Base-by-base conservation (phyloP, 2,888 invertebrate species). In the Boloria selene region DNA sequence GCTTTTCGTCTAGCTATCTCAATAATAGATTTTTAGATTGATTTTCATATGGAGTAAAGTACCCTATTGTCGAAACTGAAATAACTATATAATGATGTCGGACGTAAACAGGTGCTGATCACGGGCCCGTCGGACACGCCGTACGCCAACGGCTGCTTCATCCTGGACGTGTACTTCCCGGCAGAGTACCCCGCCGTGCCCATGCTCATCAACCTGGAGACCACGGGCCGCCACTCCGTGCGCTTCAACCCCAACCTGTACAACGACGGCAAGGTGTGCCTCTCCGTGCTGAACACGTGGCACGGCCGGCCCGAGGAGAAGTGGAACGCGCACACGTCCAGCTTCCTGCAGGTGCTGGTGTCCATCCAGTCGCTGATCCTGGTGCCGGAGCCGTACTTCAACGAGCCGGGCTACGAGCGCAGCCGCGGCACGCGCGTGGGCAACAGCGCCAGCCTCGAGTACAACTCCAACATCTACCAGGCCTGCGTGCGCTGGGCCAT, bases 401-500 rank as follows among this genome's bases (percentile, higher is more conserved):
- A 98, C 92, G 98, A 98, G 90, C 98, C 98, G 18, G 98, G 98
- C 62, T 98, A 97, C 90, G 98, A 98, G 90, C 94, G 97, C 76
- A 96, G 96, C 75, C 94, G 98, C 67, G 97, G 97, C 71, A 97
- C 98, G 47, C 95, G 96, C 69, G 95, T 96, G 22, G 98, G 98
- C 74, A 96, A 95, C 75, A 96, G 96, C 84, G 97, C 97, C 81
- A 97, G 97, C 72, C 94, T 96, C 78, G 98, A 98, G 90, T 98
- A 98, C 92, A 98, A 98, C 89, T 96, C 97, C 77, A 98, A 98
- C 90, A 98, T 98, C 79, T 96, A 97, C 87, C 97, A 98, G 90
- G 98, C 98, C 13, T 97, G 97, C 73, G 97, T 97, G 71, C 95
- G 97, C 82, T 98, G 98, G 98, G 98, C 97, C 72, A 98, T 98